These are phyloP conservation scores for Hypotaenidia okinawae DNA, from an alignment of 2,797 vertebrate species.

Conservation along the genomic window DNA sequence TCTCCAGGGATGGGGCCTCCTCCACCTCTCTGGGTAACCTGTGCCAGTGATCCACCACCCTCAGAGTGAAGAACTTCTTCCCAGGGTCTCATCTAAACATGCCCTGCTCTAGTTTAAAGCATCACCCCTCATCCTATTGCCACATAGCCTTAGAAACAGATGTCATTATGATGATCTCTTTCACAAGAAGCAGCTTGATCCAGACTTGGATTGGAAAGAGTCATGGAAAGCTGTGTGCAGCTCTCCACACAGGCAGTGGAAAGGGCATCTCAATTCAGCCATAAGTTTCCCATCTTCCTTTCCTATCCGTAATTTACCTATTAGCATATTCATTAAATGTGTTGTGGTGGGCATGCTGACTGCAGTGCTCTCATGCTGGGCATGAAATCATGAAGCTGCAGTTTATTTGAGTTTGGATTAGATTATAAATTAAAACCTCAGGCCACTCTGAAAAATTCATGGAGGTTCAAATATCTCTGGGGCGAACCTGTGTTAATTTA, in stretches of 20 bases:
- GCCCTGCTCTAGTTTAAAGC: too few species aligned
- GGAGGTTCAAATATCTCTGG: background rate
- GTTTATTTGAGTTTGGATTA: background rate
- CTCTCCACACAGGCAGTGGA: background rate
- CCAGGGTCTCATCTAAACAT: too few species aligned
- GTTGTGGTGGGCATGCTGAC: background rate
- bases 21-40: too few species aligned
- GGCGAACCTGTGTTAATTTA: background rate
- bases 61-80: too few species aligned
- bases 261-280: background rate
- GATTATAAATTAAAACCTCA: slow-evolving; percentile 42
- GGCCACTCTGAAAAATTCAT: background rate
- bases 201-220: background rate
- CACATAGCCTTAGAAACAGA: too few species aligned
- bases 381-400: slow-evolving; percentile 8
- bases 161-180: background rate
- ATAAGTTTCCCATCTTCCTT: background rate
- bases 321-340: slow-evolving; percentile 16
- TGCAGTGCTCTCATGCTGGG: slow-evolving; percentile 1
- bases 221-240: background rate
- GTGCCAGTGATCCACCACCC: too few species aligned
- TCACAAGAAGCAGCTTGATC: background rate
- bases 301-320: background rate
- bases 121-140: too few species aligned
- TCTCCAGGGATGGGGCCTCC: too few species aligned